Evolutionary conservation across 2,888 invertebrate species (phyloP), one percentile per base, ranked within the genome.

Genomic region (Mechanitis mazaeus): DNA sequence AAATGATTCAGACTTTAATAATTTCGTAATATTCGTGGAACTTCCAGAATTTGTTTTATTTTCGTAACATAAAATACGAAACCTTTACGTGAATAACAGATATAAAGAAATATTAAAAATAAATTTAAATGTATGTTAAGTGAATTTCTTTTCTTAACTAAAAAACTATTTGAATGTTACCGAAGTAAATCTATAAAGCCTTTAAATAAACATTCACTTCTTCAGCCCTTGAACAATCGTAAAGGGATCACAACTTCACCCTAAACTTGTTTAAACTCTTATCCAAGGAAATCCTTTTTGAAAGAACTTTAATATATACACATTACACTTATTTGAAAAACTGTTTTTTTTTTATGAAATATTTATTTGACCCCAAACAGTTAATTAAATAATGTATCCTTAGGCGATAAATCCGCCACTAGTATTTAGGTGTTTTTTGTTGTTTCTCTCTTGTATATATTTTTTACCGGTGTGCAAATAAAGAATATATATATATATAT

Each of bases 181-280:
- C 28, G 47, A 53, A 53, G 45, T 56, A 63, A 62, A 63, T 85
- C 85, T 84, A 85, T 86, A 83, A 87, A 85, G 47, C 58, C 83
- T 84, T 87, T 84, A 86, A 87, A 87, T 87, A 88, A 88, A 88
- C 87, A 87, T 89, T 87, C 83, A 81, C 84, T 81, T 85, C 81
- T 83, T 84, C 81, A 83, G 85, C 85, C 87, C 86, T 87, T 87
- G 85, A 81, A 81, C 84, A 85, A 83, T 85, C 85, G 86, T 86
- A 84, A 86, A 87, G 85, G 87, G 85, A 83, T 80, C 77, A 78
- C 79, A 82, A 88, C 85, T 84, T 86, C 73, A 78, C 77, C 85
- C 84, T 85, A 88, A 89, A 89, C 87, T 89, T 89, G 84, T 88
- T 88, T 87, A 88, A 88, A 88, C 83, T 90, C 88, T 85, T 84